Base-by-base conservation (phyloP, 2,797 vertebrate genomes). In the Malurus splendens region DNA sequence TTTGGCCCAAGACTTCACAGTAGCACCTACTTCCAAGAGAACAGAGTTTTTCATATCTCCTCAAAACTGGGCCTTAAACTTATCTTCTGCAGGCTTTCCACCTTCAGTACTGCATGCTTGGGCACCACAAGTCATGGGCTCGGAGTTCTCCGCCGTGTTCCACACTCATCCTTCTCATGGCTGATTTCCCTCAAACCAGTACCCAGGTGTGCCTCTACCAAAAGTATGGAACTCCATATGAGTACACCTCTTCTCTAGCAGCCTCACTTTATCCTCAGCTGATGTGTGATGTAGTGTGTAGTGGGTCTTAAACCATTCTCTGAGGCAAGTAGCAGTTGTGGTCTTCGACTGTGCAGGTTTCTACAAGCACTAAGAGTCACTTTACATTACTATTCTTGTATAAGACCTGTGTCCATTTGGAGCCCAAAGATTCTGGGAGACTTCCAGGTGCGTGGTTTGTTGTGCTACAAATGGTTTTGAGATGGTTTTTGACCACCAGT, bases 81-180 rank as follows among this genome's bases (percentile, higher is more conserved):
- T 13, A 16, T 30, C 6, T 30, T 14, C 27, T 59, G 13, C 19
- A 73, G 38, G 44, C 32, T 61, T 87, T 79, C 28, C 24, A 8
- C 7, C 4, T 82, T 75, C 27, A 70, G 1, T 39, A 18, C 19
- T 68, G 27, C 15, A 27, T 6, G 6, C 10, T n/a, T 38, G 9
- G 51, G 27, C 27, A 62, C 45, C 1, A 0, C 28, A 28, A 81
- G 41, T 52, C 1, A 2, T 32, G 24, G 22, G 51, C 7, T 66
- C 6, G 39, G 2, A 1, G 14, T 17, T 51, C 6, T 51, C 9
- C 10, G 3, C 32, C 1, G 0, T 65, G 23, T 62, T 8, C 39
- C 10, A 18, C 10, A 7, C 12, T 61, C 23, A 50, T 61, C 17
- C 20, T 54, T 65, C 60, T 76, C 10, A 8, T 17, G 55, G n/a